These are phyloP conservation scores for Hirtodrosophila cameraria DNA, from an alignment of 2,888 invertebrate species.

Conservation along the genomic window DNA sequence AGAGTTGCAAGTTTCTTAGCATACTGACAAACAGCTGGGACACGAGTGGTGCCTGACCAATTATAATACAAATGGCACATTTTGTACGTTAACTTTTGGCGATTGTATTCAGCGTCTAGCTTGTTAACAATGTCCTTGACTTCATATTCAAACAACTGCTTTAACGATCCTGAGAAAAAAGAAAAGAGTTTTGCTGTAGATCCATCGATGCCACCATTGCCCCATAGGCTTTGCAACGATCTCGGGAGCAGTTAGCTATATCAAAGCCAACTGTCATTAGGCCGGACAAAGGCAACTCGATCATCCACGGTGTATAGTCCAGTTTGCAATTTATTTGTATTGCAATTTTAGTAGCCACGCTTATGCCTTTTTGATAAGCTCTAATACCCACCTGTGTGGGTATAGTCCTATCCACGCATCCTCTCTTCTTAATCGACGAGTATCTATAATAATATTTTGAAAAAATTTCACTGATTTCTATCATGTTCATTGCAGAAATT, in stretches of 20 bases:
- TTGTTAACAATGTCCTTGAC: slow-evolving; percentile 87
- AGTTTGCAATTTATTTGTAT: slow-evolving; percentile 97
- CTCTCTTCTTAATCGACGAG: slow-evolving; percentile 94
- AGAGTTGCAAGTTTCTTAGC: slow-evolving; percentile 97
- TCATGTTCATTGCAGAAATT: background rate
- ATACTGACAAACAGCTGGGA: slow-evolving; percentile 97
- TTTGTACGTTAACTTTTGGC: slow-evolving; percentile 93
- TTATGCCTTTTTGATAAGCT: slow-evolving; percentile 84
- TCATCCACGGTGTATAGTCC: slow-evolving; percentile 95
- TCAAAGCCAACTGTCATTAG: slow-evolving; percentile 95
- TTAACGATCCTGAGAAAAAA: slow-evolving; percentile 95
- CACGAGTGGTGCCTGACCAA: slow-evolving; percentile 93
- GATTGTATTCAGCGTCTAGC: slow-evolving; percentile 86
- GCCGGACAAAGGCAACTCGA: slow-evolving; percentile 87
- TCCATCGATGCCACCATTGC: slow-evolving; percentile 92
- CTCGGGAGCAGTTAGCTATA: slow-evolving; percentile 92
- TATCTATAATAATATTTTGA: slow-evolving; percentile 85
- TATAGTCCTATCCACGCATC: slow-evolving; percentile 89
- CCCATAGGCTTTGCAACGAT: slow-evolving; percentile 88
- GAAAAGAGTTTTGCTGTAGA: slow-evolving; percentile 85
- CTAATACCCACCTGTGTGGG: slow-evolving; percentile 87
- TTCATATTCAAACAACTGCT: slow-evolving; percentile 91
- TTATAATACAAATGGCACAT: slow-evolving; percentile 96
- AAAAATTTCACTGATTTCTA: no score
- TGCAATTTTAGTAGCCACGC: slow-evolving; percentile 95